Evolutionary conservation across 2,797 vertebrate species (phyloP).

Genomic region (Lepus oiostolus): DNA sequence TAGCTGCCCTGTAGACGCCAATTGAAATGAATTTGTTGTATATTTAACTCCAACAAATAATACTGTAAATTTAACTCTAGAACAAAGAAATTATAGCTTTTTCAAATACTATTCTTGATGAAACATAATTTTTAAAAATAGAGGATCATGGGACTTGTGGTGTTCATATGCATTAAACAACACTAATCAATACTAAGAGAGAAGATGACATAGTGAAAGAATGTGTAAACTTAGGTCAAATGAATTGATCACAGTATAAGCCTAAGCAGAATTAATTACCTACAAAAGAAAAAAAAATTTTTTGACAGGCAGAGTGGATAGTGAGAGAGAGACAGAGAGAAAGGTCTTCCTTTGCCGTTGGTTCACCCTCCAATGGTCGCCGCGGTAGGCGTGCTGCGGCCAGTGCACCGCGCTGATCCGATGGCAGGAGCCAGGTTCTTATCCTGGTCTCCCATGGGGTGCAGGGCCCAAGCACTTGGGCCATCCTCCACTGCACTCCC

Average conservation of each 20-base stretch:
- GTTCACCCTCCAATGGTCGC: no score
- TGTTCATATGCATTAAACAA: not conserved
- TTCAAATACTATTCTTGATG: not conserved
- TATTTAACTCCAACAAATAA: not conserved
- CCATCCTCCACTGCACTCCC: no score
- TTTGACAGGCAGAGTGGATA: no score
- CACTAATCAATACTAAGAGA: not conserved
- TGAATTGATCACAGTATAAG: not conserved
- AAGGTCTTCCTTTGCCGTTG: no score
- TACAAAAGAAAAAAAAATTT: not conserved
- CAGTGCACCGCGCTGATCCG: no score
- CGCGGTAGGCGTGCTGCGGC: no score
- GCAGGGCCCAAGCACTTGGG: no score
- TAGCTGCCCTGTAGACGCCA: not conserved
- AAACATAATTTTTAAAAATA: slow-evolving; percentile 2
- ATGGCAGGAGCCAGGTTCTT: no score
- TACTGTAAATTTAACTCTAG: slow-evolving; percentile 10
- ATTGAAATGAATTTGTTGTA: not conserved
- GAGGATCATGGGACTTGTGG: not conserved
- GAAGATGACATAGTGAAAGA: not conserved
- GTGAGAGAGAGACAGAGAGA: no score
- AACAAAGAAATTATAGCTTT: not conserved
- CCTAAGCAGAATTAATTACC: not conserved
- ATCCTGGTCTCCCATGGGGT: no score
- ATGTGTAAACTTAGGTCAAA: not conserved